These are phyloP conservation scores for Amyelois transitella DNA, from an alignment of 1,140 invertebrate genomes.

Conservation along the genomic window DNA sequence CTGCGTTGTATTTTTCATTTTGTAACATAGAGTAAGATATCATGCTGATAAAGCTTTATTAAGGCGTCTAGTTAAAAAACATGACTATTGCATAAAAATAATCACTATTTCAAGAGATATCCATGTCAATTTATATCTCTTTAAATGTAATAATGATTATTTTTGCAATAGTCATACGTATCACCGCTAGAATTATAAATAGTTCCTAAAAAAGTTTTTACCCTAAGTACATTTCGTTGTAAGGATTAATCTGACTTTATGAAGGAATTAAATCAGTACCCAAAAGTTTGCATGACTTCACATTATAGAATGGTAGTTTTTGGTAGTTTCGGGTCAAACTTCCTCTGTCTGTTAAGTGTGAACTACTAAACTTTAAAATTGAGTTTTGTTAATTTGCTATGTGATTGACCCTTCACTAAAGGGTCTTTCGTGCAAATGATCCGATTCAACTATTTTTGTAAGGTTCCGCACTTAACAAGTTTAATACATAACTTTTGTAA, in stretches of 20 bases:
- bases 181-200: too few species aligned
- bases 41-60: neutral
- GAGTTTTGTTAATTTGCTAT: neutral
- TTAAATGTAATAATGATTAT: too few species aligned
- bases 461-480: too few species aligned
- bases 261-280: constrained; percentile 21
- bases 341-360: neutral
- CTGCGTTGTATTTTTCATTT: neutral
- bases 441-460: too few species aligned
- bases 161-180: too few species aligned
- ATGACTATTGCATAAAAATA: neutral
- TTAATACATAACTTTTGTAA: too few species aligned
- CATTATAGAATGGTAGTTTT: neutral
- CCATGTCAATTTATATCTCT: too few species aligned
- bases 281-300: constrained; percentile 4
- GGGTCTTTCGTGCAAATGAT: too few species aligned
- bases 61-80: neutral
- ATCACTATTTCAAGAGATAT: too few species aligned
- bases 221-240: too few species aligned
- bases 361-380: neutral
- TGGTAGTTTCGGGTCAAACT: neutral
- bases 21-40: neutral
- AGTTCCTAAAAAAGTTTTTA: too few species aligned
- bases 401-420: neutral
- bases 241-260: constrained; percentile 29